These are phyloP conservation scores for Xanthorhoe designata DNA, from an alignment of 2,888 invertebrate genomes.

Conservation along the genomic window DNA sequence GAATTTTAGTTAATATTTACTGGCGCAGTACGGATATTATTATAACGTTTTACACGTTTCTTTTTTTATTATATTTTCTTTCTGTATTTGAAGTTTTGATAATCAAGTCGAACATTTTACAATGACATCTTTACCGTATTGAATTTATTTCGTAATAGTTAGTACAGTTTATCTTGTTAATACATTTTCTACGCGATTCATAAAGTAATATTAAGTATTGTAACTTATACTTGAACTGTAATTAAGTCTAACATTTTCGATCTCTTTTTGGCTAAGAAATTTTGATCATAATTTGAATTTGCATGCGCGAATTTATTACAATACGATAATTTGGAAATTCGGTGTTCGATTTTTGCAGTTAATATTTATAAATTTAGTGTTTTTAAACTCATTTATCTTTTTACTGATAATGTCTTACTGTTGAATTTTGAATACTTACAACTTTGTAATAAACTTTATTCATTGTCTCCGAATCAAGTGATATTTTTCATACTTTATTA, in stretches of 20 bases:
- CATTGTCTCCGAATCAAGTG: conserved; percentile 73
- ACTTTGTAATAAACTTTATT: conserved; percentile 9
- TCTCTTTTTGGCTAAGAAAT: conserved; percentile 9
- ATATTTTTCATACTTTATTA: conserved; percentile 70
- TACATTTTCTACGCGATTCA: conserved; percentile 2
- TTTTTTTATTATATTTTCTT: no score
- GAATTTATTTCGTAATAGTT: not conserved
- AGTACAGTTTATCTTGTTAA: not conserved
- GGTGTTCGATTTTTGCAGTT: conserved; percentile 4
- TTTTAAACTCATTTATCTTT: conserved; percentile 12
- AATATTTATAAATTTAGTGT: not conserved
- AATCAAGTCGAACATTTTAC: no score
- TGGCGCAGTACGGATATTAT: no score
- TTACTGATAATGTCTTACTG: conserved; percentile 9
- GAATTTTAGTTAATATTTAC: no score
- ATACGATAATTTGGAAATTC: not conserved
- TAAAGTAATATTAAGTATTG: not conserved
- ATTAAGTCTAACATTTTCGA: conserved; percentile 3
- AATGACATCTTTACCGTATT: no score
- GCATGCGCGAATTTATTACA: not conserved
- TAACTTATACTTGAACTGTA: conserved; percentile 1
- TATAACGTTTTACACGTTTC: no score
- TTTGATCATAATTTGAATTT: not conserved
- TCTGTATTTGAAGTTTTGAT: no score
- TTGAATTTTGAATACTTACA: conserved; percentile 21